These are phyloP conservation scores for Phyllotis vaccarum DNA, from an alignment of 2,797 vertebrate species.

Conservation along the genomic window DNA sequence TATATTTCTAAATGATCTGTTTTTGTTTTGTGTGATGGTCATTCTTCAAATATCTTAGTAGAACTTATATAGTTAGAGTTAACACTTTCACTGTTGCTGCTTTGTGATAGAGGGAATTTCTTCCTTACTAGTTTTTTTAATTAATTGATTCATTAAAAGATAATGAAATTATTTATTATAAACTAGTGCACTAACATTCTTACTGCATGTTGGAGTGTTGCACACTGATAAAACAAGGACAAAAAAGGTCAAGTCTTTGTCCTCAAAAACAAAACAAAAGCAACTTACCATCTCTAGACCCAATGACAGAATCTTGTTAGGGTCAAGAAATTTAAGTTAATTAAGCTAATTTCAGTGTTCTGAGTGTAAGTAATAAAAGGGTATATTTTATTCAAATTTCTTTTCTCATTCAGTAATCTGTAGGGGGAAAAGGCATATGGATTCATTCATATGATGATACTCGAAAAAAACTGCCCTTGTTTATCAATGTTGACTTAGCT, in stretches of 20 bases:
- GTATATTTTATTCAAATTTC: conserved; percentile 37
- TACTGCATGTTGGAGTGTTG: background rate
- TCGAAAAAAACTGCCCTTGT: background rate
- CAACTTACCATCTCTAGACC: background rate
- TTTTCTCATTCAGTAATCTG: background rate
- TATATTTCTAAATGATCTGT: background rate
- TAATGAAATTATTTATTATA: conserved; percentile 61
- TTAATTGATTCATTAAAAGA: conserved; percentile 29
- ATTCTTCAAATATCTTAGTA: conserved; percentile 40
- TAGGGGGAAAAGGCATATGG: background rate
- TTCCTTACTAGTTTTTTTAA: conserved; percentile 10
- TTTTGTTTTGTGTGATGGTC: background rate
- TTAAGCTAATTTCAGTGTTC: conserved; percentile 20
- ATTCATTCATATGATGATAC: background rate
- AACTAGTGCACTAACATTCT: background rate
- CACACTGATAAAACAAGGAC: background rate
- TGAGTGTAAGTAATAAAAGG: background rate
- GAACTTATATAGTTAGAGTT: background rate
- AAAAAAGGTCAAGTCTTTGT: background rate
- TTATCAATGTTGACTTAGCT: conserved; percentile 24
- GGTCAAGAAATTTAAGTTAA: background rate
- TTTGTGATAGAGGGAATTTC: conserved; percentile 34
- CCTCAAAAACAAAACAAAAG: background rate
- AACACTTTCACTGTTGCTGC: conserved; percentile 26
- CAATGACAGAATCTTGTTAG: background rate